Conservation (phyloP, 2,797 vertebrate species). For the Anolis apletophallus region DNA sequence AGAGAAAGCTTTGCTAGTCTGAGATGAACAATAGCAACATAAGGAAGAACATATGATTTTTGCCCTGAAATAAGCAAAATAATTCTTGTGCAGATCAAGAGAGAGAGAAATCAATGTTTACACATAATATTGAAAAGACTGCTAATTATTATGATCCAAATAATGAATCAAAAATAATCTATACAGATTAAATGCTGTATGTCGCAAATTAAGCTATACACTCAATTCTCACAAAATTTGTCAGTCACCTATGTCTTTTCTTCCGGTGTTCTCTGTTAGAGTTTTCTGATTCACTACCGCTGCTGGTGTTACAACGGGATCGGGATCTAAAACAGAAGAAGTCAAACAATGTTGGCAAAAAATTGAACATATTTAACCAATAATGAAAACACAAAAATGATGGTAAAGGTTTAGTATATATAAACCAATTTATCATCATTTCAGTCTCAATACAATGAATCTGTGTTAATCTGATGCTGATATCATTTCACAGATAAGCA, state of each 20-base stretch:
- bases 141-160: not conserved
- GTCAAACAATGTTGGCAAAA: not conserved
- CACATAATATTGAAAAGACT: not conserved
- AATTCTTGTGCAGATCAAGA: not conserved
- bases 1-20: too few relatives aligned
- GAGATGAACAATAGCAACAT: not conserved
- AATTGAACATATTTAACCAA: not conserved
- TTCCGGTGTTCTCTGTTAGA: slow-evolving; percentile 85
- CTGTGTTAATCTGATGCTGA: not conserved
- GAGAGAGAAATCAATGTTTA: not conserved
- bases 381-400: not conserved
- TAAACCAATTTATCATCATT: not conserved
- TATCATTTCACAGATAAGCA: not conserved
- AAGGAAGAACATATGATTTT: not conserved
- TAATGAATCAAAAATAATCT: not conserved
- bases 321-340: slow-evolving; percentile 78
- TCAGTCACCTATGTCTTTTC: slow-evolving; percentile 84
- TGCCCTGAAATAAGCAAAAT: not conserved
- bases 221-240: not conserved
- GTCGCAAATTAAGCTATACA: not conserved
- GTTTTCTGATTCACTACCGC: slow-evolving; percentile 90
- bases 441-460: not conserved
- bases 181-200: not conserved
- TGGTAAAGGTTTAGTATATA: not conserved
- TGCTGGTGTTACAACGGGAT: slow-evolving; percentile 91